phyloP scores from a whole-genome alignment of 2,797 vertebrate genomes.

The Myotis daubentonii region DNA sequence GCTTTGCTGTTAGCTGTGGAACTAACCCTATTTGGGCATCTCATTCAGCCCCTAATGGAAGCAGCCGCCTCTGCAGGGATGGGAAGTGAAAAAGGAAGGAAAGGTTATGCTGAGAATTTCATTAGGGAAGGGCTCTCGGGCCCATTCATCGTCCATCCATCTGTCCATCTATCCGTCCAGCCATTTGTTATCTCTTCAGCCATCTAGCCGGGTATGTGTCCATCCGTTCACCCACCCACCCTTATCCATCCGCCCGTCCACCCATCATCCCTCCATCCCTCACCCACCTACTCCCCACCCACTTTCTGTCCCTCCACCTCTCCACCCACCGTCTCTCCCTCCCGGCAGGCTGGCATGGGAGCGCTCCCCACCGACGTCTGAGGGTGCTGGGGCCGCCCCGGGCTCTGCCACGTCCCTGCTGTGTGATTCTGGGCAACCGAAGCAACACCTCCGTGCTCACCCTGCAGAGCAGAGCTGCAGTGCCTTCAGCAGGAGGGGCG shows the following conservation, averaged over 20 bases:
- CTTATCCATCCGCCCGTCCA: too few relatives aligned
- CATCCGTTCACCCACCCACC: too few relatives aligned
- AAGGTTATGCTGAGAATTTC: not conserved
- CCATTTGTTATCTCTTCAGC: too few relatives aligned
- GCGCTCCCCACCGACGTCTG: not conserved
- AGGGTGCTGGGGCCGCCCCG: not conserved
- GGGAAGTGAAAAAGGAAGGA: not conserved
- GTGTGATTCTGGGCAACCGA: not conserved
- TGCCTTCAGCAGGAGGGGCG: rapidly evolving
- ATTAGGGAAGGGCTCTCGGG: not conserved
- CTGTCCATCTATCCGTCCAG: not conserved
- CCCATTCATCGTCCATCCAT: not conserved
- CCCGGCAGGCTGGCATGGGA: not conserved
- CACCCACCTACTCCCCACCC: too few relatives aligned
- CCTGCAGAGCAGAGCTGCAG: not conserved
- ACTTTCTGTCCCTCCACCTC: not conserved
- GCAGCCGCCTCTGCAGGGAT: not conserved
- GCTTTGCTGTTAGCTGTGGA: not conserved
- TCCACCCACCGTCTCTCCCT: not conserved
- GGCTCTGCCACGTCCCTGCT: not conserved
- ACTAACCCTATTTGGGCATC: not conserved
- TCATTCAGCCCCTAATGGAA: not conserved
- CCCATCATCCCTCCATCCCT: rapidly evolving
- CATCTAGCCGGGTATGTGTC: too few relatives aligned
- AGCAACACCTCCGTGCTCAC: rapidly evolving